phyloP scores from a whole-genome alignment of 1,140 invertebrate species.

The Drosophila tristis region DNA sequence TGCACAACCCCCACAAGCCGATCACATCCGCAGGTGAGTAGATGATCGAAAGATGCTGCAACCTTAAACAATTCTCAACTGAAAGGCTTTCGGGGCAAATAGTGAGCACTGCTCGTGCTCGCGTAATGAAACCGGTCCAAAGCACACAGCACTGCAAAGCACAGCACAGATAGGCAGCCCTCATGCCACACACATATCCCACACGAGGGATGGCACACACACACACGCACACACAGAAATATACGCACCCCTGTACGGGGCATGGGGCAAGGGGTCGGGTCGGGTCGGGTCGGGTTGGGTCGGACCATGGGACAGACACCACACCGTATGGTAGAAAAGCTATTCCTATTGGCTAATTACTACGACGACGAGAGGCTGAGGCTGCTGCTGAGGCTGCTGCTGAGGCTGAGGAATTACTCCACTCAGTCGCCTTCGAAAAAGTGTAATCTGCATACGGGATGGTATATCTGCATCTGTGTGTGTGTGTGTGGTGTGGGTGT shows the following conservation, averaged over 20 bases:
- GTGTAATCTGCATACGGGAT: slow-evolving; percentile 65
- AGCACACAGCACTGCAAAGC: too few species aligned
- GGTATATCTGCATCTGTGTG: slow-evolving; percentile 33
- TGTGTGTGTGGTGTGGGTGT: slow-evolving; percentile 24
- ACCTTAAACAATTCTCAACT: too few species aligned
- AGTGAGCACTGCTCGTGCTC: too few species aligned
- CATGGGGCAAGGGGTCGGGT: not conserved
- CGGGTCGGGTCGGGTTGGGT: not conserved
- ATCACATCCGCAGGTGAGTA: too few species aligned
- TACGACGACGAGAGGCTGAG: slow-evolving; percentile 47
- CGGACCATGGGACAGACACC: slow-evolving; percentile 45
- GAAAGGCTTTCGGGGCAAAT: too few species aligned
- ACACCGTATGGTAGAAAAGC: slow-evolving; percentile 52
- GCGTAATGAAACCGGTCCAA: too few species aligned
- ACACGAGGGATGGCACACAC: slow-evolving; percentile 32
- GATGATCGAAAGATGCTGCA: too few species aligned
- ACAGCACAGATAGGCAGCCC: slow-evolving; percentile 20
- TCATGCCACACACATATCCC: slow-evolving; percentile 10
- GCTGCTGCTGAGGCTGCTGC: not conserved
- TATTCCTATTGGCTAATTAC: slow-evolving; percentile 81
- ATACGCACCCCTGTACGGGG: slow-evolving; percentile 22
- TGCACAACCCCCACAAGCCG: too few species aligned
- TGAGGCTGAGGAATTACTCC: not conserved
- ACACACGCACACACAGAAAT: slow-evolving; percentile 5
- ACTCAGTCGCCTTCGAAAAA: slow-evolving; percentile 47